phyloP scores from a whole-genome alignment of 2,888 invertebrate genomes.

The Anodontia alba region DNA sequence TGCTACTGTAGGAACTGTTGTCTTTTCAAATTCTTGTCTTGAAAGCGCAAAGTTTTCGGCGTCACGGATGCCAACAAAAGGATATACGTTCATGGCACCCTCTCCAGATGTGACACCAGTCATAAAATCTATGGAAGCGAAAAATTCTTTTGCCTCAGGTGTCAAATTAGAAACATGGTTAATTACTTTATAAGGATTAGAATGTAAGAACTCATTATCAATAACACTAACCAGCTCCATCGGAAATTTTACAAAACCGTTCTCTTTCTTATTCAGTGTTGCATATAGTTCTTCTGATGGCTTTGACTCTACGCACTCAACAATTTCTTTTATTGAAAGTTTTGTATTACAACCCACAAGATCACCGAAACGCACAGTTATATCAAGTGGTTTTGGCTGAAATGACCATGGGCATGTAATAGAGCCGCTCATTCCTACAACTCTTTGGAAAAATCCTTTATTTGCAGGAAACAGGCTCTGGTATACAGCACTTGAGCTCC shows the following conservation, averaged over 20 bases:
- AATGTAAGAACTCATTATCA: constrained; percentile 94
- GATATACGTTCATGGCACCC: background rate
- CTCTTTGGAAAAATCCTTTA: constrained; percentile 64
- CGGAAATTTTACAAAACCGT: constrained; percentile 3
- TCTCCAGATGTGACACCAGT: constrained; percentile 94
- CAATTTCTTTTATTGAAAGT: background rate
- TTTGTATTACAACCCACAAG: constrained; percentile 9
- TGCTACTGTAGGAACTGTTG: background rate
- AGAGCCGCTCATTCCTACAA: constrained; percentile 72
- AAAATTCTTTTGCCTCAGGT: constrained; percentile 95
- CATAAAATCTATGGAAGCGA: constrained; percentile 92
- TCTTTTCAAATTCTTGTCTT: constrained; percentile 20
- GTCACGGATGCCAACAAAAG: constrained; percentile 5
- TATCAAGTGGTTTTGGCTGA: constrained; percentile 34
- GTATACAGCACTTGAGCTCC: constrained; percentile 60
- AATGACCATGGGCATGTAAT: constrained; percentile 65
- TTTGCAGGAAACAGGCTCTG: constrained; percentile 72
- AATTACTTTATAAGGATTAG: constrained; percentile 93
- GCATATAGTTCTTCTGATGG: background rate
- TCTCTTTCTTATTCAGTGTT: constrained; percentile 21
- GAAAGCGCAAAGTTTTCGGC: constrained; percentile 26
- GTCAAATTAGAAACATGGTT: constrained; percentile 93
- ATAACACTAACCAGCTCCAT: constrained; percentile 95
- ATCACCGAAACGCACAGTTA: constrained; percentile 3
- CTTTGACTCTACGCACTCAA: constrained; percentile 21